These are phyloP conservation scores for Drosophila atroscutellata DNA, from an alignment of 2,888 invertebrate genomes.

Conservation along the genomic window DNA sequence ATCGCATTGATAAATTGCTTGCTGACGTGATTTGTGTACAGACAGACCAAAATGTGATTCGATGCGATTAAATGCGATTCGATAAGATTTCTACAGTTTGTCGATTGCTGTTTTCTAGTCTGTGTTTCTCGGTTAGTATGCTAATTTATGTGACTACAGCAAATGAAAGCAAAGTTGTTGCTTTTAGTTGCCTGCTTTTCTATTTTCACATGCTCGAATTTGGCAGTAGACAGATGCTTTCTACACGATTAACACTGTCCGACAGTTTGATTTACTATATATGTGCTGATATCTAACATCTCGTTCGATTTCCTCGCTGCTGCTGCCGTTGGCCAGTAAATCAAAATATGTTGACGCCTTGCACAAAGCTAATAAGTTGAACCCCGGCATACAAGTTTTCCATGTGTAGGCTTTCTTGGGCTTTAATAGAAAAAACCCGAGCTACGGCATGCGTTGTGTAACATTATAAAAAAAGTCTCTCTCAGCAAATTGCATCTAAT, in stretches of 20 bases:
- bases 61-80: slow-evolving; percentile 47
- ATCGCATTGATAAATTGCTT: slow-evolving; percentile 66
- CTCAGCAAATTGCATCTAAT: slow-evolving; percentile 17
- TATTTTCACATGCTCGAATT: slow-evolving; percentile 40
- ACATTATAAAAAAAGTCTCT: background rate
- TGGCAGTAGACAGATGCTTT: slow-evolving; percentile 62
- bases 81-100: slow-evolving; percentile 54
- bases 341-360: slow-evolving; percentile 19
- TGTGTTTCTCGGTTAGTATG: slow-evolving; percentile 41
- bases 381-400: slow-evolving; percentile 8
- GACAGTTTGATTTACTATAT: slow-evolving; percentile 64
- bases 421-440: background rate
- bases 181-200: slow-evolving; percentile 5
- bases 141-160: slow-evolving; percentile 56
- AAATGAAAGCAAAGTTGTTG: slow-evolving; percentile 56
- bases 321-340: slow-evolving; percentile 13
- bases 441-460: slow-evolving; percentile 20
- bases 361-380: slow-evolving; percentile 21
- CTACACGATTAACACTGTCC: slow-evolving; percentile 66
- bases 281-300: slow-evolving; percentile 37
- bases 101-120: slow-evolving; percentile 18
- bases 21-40: slow-evolving; percentile 74
- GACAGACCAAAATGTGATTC: slow-evolving; percentile 37
- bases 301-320: slow-evolving; percentile 29
- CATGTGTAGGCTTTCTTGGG: slow-evolving; percentile 2